A percentile compares a stretch with the other conserved stretches of the same genome.
Conservation (phyloP, 2,888 invertebrate genomes). For the Ganaspis brasiliensis region DNA sequence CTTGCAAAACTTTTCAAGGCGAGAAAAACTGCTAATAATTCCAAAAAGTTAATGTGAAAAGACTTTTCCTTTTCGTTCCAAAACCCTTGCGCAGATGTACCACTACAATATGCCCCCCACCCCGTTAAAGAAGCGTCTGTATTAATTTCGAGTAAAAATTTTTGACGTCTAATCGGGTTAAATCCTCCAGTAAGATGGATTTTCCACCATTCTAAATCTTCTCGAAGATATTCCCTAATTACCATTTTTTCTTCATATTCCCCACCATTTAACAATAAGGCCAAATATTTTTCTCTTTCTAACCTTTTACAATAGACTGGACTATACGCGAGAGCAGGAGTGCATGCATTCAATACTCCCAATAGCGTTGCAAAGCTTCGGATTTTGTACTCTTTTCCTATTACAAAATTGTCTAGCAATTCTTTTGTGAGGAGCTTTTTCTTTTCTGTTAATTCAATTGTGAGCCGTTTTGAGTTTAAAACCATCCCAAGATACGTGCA, state of each 20-base stretch:
- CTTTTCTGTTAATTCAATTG: conserved; percentile 50
- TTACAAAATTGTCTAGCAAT: conserved; percentile 41
- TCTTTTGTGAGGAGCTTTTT: conserved; percentile 46
- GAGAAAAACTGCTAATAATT: conserved; percentile 56
- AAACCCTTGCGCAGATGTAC: conserved; percentile 30
- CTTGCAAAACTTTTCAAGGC: conserved; percentile 58
- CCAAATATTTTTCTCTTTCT: conserved; percentile 49
- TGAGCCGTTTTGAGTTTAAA: conserved; percentile 49
- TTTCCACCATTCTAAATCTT: conserved; percentile 52
- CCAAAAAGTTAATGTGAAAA: conserved; percentile 57
- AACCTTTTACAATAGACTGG: conserved; percentile 44
- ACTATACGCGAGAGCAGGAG: conserved; percentile 51
- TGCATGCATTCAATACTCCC: conserved; percentile 84
- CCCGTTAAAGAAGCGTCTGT: conserved; percentile 50
- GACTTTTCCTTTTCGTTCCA: conserved; percentile 43
- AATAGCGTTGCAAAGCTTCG: conserved; percentile 48
- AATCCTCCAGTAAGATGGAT: neutral
- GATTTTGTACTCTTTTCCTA: conserved; percentile 46
- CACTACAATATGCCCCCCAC: conserved; percentile 47
- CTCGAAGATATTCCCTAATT: neutral
- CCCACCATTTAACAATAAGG: conserved; percentile 33
- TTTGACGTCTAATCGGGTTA: conserved; percentile 40
- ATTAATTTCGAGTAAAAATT: conserved; percentile 44
- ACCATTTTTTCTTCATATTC: conserved; percentile 44
- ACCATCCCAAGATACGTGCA: conserved; percentile 54